Evolutionary conservation across 2,113 vertebrate species (phyloP).

Genomic region (Nycticorax nycticorax): DNA sequence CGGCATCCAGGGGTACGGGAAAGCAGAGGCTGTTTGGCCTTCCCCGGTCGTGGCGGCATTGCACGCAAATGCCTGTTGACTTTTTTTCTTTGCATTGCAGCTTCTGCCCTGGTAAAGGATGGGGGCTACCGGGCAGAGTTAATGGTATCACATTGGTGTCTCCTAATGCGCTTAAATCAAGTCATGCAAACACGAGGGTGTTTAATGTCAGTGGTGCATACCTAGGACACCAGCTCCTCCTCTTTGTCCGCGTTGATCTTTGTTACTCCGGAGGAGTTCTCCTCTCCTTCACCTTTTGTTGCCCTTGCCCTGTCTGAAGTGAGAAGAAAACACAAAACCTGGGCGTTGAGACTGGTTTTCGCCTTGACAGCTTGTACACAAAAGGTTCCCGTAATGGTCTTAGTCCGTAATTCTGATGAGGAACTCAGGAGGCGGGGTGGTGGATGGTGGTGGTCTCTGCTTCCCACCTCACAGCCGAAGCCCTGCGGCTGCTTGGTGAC

Average conservation of each 20-base stretch:
- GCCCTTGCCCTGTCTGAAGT: neutral
- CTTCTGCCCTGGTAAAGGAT: neutral
- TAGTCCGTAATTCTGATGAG: neutral
- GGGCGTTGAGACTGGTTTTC: neutral
- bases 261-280: neutral
- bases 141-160: neutral
- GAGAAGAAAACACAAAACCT: neutral
- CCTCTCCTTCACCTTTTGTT: neutral
- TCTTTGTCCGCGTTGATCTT: neutral
- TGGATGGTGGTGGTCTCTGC: neutral
- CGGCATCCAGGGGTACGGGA: accelerated
- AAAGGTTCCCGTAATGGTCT: neutral
- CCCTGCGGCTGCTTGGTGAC: neutral
- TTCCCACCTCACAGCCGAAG: neutral
- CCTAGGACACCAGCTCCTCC: neutral
- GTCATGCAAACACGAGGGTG: neutral
- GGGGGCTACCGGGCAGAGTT: neutral
- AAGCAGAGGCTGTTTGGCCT: neutral
- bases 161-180: neutral
- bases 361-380: neutral
- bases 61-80: neutral
- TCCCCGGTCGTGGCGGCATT: accelerated
- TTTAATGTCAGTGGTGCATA: accelerated
- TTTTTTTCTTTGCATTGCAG: neutral
- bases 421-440: neutral